Evolutionary conservation across 2,797 vertebrate species (phyloP).

Genomic region (Octomys mimax): DNA sequence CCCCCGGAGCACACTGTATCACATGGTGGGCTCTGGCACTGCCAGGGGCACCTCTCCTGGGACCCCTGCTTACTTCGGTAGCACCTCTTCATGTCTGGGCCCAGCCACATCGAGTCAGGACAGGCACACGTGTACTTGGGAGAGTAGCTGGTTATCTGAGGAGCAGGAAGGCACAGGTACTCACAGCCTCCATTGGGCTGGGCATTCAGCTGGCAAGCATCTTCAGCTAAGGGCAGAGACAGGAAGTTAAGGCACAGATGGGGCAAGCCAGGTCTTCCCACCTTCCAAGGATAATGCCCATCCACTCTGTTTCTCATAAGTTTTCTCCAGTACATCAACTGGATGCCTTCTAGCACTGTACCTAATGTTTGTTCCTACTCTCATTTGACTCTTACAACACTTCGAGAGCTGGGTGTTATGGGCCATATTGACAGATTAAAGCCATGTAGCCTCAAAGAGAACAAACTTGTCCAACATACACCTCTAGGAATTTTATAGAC

Average conservation of each 20-base stretch:
- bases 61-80: constrained; percentile 90
- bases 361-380: background rate
- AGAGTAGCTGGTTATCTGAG: constrained; percentile 96
- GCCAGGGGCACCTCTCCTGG: background rate
- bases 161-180: constrained; percentile 98
- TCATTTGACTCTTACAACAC: background rate
- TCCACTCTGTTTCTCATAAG: background rate
- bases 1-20: background rate
- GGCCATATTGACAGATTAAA: background rate
- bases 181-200: constrained; percentile 97
- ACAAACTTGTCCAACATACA: background rate
- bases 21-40: background rate
- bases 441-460: background rate
- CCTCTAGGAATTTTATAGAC: background rate
- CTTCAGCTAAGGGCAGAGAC: constrained; percentile 90
- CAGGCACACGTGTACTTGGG: constrained; percentile 98
- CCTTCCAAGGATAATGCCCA: background rate
- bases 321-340: background rate
- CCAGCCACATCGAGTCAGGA: constrained; percentile 96
- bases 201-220: constrained; percentile 95
- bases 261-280: background rate
- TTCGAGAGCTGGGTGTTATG: background rate
- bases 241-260: background rate
- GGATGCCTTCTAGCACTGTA: background rate
- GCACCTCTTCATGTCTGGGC: constrained; percentile 97